Percentiles rank a stretch among this genome's conserved stretches.
Evolutionary conservation across 1,140 invertebrate species (phyloP).

Genomic region (Cotesia vestalis): DNA sequence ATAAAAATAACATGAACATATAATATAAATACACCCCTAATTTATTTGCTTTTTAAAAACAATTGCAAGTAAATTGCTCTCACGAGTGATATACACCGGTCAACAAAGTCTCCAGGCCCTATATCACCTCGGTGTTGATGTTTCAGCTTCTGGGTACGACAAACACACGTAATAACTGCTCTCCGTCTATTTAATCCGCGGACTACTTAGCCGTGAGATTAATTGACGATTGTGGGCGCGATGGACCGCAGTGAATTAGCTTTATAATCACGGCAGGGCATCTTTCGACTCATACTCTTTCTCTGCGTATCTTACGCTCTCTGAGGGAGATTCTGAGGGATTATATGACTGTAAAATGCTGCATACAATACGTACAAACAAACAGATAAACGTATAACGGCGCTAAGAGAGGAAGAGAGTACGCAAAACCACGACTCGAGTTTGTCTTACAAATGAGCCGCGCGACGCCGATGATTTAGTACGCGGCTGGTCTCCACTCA

Average conservation of each 20-base stretch:
- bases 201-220: constrained; percentile 57
- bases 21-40: constrained; percentile 30
- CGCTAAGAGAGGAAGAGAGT: constrained; percentile 31
- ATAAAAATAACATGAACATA: no score
- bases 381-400: constrained; percentile 26
- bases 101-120: constrained; percentile 26
- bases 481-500: constrained; percentile 37
- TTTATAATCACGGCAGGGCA: constrained; percentile 37
- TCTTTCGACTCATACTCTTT: constrained; percentile 21
- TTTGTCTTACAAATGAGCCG: constrained; percentile 66
- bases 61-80: constrained; percentile 38
- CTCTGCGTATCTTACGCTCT: background rate
- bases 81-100: constrained; percentile 13
- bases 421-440: constrained; percentile 42
- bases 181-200: constrained; percentile 40
- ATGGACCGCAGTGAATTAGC: constrained; percentile 52
- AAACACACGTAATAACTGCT: constrained; percentile 38
- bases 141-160: constrained; percentile 16
- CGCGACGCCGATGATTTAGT: constrained; percentile 63
- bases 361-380: background rate
- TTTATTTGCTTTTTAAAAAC: constrained; percentile 35
- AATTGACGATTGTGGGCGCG: constrained; percentile 58
- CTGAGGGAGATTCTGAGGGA: constrained; percentile 4
- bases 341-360: no score
- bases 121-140: background rate